Evolutionary conservation across 2,797 vertebrate genomes (phyloP).

Genomic region (Falco naumanni): DNA sequence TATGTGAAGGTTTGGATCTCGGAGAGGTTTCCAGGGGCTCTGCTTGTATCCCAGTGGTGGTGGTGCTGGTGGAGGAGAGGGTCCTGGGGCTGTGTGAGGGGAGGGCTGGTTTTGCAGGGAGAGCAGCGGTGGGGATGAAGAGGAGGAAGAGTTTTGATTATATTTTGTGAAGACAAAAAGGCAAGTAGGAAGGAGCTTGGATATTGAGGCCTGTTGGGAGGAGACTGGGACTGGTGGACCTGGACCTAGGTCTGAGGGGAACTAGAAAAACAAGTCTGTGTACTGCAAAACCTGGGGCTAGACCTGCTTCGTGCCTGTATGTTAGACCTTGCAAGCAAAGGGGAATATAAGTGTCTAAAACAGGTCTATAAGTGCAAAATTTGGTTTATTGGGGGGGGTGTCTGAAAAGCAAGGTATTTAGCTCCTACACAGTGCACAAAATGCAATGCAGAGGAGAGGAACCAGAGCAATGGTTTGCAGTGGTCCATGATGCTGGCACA

Average conservation of each 20-base stretch:
- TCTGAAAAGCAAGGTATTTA: not conserved
- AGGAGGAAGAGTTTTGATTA: not conserved
- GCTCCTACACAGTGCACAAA: not conserved
- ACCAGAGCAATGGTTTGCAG: not conserved
- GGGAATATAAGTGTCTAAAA: not conserved
- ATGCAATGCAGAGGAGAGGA: not conserved
- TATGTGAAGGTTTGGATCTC: not conserved
- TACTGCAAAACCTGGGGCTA: not conserved
- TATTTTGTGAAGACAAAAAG: not conserved
- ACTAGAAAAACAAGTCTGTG: not conserved
- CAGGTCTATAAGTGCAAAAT: not conserved
- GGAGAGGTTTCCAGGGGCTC: not conserved
- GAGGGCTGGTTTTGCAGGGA: not conserved
- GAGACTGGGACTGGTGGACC: not conserved
- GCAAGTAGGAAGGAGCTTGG: not conserved
- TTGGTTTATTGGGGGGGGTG: not conserved
- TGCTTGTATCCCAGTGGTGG: not conserved
- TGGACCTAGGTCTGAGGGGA: not conserved
- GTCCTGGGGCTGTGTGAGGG: not conserved
- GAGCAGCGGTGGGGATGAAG: not conserved
- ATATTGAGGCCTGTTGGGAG: not conserved
- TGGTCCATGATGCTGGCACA: fast-evolving
- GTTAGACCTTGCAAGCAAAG: not conserved
- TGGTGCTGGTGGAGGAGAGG: not conserved
- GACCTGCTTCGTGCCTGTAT: not conserved